phyloP scores from a whole-genome alignment of 2,797 vertebrate genomes.

The Alectoris magna region DNA sequence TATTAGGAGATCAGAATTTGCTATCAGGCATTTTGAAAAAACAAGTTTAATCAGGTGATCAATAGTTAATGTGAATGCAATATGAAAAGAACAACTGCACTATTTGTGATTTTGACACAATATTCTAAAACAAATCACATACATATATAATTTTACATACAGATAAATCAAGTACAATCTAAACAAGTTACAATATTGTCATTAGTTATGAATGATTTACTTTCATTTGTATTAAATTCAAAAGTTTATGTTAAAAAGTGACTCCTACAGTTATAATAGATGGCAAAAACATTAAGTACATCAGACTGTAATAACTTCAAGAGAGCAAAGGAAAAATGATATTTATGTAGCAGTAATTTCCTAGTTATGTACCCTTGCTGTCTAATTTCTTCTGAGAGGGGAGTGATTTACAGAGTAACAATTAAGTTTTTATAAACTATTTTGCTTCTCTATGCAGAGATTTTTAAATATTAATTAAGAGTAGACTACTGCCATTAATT shows the following conservation, averaged over 20 bases:
- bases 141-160: background rate
- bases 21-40: background rate
- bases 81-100: background rate
- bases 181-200: background rate
- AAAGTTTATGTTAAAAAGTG: background rate
- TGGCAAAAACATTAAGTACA: background rate
- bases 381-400: background rate
- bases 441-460: background rate
- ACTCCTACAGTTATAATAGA: background rate
- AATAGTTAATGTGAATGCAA: background rate
- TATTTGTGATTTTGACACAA: background rate
- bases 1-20: slow-evolving; percentile 30
- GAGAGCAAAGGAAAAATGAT: background rate
- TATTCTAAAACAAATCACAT: background rate
- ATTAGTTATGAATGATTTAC: slow-evolving; percentile 18
- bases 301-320: background rate
- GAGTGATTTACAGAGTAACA: background rate
- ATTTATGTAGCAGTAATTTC: background rate
- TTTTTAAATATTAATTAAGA: background rate
- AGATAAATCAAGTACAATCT: slow-evolving; percentile 1
- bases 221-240: slow-evolving; percentile 12
- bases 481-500: background rate
- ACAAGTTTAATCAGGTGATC: background rate
- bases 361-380: background rate
- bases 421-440: background rate